Evolutionary conservation across 2,888 invertebrate genomes (phyloP).

Genomic region (Bombylius major): DNA sequence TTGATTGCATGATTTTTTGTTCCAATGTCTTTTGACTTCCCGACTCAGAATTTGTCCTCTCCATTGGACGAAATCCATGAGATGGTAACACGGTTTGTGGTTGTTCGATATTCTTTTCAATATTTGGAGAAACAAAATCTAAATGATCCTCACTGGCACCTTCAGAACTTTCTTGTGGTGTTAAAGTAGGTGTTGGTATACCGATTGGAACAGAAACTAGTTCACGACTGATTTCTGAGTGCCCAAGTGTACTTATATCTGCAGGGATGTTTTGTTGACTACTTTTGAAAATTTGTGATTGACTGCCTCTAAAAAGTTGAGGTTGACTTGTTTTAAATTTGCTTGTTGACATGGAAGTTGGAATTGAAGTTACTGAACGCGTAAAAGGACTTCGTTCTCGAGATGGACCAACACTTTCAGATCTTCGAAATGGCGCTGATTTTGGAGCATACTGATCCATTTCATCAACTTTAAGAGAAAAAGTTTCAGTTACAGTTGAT

Average conservation of each 20-base stretch:
- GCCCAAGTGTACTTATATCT: background rate
- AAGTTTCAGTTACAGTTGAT: constrained; percentile 23
- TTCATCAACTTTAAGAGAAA: constrained; percentile 34
- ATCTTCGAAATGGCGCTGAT: background rate
- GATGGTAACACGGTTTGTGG: background rate
- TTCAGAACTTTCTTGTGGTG: background rate
- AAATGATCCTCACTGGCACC: background rate
- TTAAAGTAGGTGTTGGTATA: background rate
- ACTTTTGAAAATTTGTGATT: background rate
- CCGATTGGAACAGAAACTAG: constrained; percentile 5
- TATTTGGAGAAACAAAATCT: background rate
- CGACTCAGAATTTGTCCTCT: background rate
- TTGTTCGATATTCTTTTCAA: background rate
- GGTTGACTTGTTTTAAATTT: constrained; percentile 2
- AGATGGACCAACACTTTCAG: background rate
- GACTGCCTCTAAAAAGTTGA: background rate
- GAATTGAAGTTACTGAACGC: background rate
- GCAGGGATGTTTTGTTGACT: background rate
- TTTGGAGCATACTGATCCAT: constrained; percentile 31
- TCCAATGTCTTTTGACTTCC: constrained; percentile 23
- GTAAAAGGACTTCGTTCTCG: background rate
- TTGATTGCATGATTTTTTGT: constrained; percentile 22
- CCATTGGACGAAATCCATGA: background rate
- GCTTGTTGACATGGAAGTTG: background rate
- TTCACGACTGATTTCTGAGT: background rate